Base-by-base conservation (phyloP, 2,113 vertebrate genomes). In the Tetrax tetrax region DNA sequence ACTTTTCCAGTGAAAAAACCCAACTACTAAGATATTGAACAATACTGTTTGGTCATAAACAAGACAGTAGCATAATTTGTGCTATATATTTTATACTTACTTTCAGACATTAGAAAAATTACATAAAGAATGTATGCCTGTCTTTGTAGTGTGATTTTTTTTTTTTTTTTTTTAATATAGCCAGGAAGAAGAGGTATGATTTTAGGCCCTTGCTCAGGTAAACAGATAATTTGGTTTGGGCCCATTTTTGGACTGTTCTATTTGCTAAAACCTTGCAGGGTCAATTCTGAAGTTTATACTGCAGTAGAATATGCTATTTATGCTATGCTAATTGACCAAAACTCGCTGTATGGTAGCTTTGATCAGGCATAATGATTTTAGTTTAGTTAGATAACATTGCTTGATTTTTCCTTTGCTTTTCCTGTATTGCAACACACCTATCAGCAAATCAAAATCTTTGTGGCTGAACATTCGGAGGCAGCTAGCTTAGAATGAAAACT, bases 321-420 rank as follows among this genome's bases (percentile, higher is more conserved):
- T 89, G 31, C 70, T 41, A 22, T 91, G 23, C 20, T 84, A 84
- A 35, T 91, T 89, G 63, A 83, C 84, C 51, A 57, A 74, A 93
- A 48, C 47, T 89, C 56, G 45, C 43, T 78, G 56, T 61, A 31
- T 89, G 87, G 53, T 95, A 45, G 65, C 79, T 94, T 96, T 94
- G 43, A 90, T 95, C 80, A 82, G 93, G 47, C 51, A 35, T 72
- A 90, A 91, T 81, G 50, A 48, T 95, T 96, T 96, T 33, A 45
- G 29, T 83, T 95, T 95, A 43, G 70, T 94, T 95, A 47, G 75
- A 37, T 85, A 83, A 66, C 65, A 57, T 33, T 83, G 90, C 72
- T 89, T 91, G 82, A 63, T 79, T 89, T 77, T 79, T 95, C 11
- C 60, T 96, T 97, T 93, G 86, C 69, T 80, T 98, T 96, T 95